Evolutionary conservation across 1,140 invertebrate genomes (phyloP).

Genomic region (Drosophila saltans): DNA sequence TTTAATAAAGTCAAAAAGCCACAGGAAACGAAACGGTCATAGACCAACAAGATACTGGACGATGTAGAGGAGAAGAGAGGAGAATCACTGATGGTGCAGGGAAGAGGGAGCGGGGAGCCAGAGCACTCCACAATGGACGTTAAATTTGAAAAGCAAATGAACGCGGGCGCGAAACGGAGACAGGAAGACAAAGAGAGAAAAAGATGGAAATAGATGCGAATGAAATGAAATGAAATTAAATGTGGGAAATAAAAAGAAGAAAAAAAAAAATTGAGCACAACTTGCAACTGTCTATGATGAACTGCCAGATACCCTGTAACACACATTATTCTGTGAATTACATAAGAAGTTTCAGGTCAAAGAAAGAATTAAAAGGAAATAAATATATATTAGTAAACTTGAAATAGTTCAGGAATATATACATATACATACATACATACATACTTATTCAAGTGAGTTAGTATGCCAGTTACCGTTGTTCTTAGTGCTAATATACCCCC

Average conservation of each 20-base stretch:
- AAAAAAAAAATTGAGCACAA: conserved; percentile 18
- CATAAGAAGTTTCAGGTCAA: no score
- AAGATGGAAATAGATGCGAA: neutral
- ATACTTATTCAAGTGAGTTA: no score
- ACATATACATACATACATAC: no score
- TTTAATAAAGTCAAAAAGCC: conserved; percentile 77
- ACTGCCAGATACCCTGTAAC: neutral
- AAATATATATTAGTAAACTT: no score
- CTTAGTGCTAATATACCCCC: conserved; percentile 16
- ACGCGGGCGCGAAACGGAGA: conserved; percentile 28
- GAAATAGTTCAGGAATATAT: no score
- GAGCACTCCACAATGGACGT: conserved; percentile 41
- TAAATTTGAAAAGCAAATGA: conserved; percentile 67
- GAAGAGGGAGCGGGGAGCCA: neutral
- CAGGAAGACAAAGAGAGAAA: neutral
- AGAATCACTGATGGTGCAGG: neutral
- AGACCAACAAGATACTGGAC: conserved; percentile 2
- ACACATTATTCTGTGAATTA: no score
- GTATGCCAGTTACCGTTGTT: no score
- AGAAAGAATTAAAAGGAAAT: no score
- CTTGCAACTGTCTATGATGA: neutral
- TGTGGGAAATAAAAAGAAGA: conserved; percentile 34
- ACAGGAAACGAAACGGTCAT: conserved; percentile 43
- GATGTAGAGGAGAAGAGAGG: neutral
- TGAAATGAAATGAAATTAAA: conserved; percentile 42